Base-by-base conservation (phyloP, 2,113 vertebrate genomes). In the Rhinoptilus africanus region DNA sequence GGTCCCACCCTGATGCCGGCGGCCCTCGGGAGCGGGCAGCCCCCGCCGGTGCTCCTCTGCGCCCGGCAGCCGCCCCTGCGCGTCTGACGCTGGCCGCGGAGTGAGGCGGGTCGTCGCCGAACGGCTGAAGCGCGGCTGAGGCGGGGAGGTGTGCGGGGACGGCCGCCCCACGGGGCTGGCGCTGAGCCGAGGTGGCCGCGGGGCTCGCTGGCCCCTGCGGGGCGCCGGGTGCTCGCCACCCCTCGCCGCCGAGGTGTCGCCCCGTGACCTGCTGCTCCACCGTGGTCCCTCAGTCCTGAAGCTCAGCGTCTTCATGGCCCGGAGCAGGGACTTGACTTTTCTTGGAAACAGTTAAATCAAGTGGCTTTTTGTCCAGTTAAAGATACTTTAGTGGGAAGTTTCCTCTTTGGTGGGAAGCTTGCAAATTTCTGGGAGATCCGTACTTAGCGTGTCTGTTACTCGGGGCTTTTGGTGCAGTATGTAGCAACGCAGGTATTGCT, bases 381-480 rank as follows among this genome's bases (percentile, higher is more conserved):
- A 35, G 24, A 5, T 11, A 8, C 13, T 9, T 59, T 47, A 22
- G 9, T 10, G 37, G 30, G 34, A 59, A 30, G 14, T 8, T 63
- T 37, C 35, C 19, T 54, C 8, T 32, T 12, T 50, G 4, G 8
- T 4, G 28, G n/a, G 34, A 41, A 28, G 14, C 48, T 63, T 22
- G 51, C 7, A 8, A 2, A 1, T 21, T 32, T 41, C 48, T 30
- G 22, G 5, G 24, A 15, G 24, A 15, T 11, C n/a, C 18, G 0
- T 19, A 2, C 35, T 59, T 59, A 6, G 16, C 0, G 4, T 5
- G 8, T 7, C 19, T 21, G 23, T 28, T 56, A 23, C 10, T 18
- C 2, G 0, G 20, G n/a, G 53, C 26, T 71, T 64, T 45, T 20
- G 23, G n/a, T 43, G 48, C 24, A 3, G 1, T 4, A 41, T 26